Evolutionary conservation across 2,113 vertebrate species (phyloP).

Genomic region (Osmerus eperlanus): DNA sequence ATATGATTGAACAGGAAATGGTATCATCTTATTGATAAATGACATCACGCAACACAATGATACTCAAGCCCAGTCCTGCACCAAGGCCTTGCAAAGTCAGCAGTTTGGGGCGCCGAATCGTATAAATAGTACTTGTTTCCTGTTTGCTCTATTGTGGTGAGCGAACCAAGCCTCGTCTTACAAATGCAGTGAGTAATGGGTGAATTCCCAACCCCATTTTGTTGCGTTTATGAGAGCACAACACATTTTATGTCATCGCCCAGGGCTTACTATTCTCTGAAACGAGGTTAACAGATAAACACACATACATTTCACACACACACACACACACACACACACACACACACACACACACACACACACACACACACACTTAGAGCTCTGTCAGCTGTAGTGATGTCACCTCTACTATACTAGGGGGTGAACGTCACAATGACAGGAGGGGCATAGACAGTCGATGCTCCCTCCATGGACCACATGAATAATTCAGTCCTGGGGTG

Average conservation of each 20-base stretch:
- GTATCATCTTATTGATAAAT: constrained; percentile 37
- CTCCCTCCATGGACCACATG: constrained; percentile 23
- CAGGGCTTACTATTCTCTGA: constrained; percentile 14
- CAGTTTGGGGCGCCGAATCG: constrained; percentile 28
- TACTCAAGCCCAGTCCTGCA: constrained; percentile 30
- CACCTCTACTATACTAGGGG: constrained; percentile 31
- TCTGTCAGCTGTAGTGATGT: constrained; percentile 52
- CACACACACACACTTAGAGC: constrained; percentile 20
- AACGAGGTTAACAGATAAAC: constrained; percentile 20
- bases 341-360: constrained; percentile 16
- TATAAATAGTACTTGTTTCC: constrained; percentile 56
- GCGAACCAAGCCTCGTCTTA: neutral
- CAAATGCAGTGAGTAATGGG: constrained; percentile 9
- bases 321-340: constrained; percentile 20
- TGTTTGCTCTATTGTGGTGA: constrained; percentile 23
- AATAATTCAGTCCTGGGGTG: constrained; percentile 46
- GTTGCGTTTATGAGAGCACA: neutral
- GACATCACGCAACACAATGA: constrained; percentile 34
- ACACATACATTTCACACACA: neutral
- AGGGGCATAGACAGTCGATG: constrained; percentile 16
- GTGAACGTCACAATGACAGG: constrained; percentile 11
- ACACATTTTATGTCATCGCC: constrained; percentile 3
- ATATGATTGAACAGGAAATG: constrained; percentile 40
- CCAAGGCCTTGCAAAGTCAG: constrained; percentile 50
- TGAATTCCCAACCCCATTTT: constrained; percentile 7